phyloP scores from a whole-genome alignment of 2,888 invertebrate species.

The Cepaea hortensis region DNA sequence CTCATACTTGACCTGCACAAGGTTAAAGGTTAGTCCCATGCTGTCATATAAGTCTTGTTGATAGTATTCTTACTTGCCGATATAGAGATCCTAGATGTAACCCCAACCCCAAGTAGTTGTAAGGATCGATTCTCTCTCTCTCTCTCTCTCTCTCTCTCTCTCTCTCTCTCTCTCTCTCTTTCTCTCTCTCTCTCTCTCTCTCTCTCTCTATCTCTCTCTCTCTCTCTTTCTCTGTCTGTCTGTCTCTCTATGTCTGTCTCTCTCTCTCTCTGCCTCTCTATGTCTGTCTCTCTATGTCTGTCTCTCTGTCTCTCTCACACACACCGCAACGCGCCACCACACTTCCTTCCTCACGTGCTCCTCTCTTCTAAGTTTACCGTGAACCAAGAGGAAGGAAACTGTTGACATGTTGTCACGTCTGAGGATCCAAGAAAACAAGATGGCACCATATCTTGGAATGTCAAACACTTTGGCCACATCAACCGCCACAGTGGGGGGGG shows the following conservation, averaged over 20 bases:
- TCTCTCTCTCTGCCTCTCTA: background rate
- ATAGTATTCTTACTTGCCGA: background rate
- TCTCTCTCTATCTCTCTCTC: background rate
- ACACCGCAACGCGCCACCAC: too few relatives aligned
- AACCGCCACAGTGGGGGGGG: too few relatives aligned
- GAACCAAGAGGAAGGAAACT: too few relatives aligned
- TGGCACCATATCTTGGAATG: too few relatives aligned
- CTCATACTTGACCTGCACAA: conserved; percentile 70
- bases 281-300: conserved; percentile 22
- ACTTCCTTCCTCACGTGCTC: too few relatives aligned
- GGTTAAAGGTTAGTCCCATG: conserved; percentile 63
- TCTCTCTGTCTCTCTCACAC: background rate
- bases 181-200: background rate
- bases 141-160: background rate
- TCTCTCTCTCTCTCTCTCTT: background rate
- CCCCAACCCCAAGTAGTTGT: background rate
- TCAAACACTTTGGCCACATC: too few relatives aligned
- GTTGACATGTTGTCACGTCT: too few relatives aligned
- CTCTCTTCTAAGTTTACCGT: too few relatives aligned
- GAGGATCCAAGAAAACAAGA: too few relatives aligned
- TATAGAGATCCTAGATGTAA: background rate
- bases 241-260: too few relatives aligned
- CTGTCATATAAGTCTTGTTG: background rate
- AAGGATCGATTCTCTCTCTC: background rate
- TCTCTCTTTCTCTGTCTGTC: too few relatives aligned